These are phyloP conservation scores for Drosophila aff. DNA, from an alignment of 1,140 invertebrate species.

Conservation along the genomic window DNA sequence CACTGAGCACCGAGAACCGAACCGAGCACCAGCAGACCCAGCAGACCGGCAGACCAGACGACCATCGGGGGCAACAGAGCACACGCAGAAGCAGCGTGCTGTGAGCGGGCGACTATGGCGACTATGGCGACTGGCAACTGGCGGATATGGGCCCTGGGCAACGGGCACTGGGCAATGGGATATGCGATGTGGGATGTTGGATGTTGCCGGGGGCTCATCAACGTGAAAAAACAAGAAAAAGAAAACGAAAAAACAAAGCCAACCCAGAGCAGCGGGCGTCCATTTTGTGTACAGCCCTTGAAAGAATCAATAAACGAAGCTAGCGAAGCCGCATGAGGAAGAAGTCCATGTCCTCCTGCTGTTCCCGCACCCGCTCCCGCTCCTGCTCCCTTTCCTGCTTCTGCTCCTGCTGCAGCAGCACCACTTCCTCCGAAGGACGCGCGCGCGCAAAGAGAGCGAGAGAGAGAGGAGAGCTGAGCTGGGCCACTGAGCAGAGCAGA, in stretches of 20 bases:
- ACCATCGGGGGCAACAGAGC: slow-evolving; percentile 45
- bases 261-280: slow-evolving; percentile 52
- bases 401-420: slow-evolving; percentile 13
- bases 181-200: slow-evolving; percentile 33
- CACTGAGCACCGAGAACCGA: slow-evolving; percentile 43
- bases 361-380: slow-evolving; percentile 4
- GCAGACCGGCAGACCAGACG: slow-evolving; percentile 25
- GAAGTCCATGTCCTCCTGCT: slow-evolving; percentile 37
- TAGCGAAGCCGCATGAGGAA: slow-evolving; percentile 49
- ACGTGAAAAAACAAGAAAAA: slow-evolving; percentile 13
- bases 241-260: slow-evolving; percentile 1
- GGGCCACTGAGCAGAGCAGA: slow-evolving; percentile 10
- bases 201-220: slow-evolving; percentile 69
- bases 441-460: slow-evolving; percentile 49
- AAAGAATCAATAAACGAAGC: slow-evolving; percentile 66
- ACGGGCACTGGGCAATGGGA: slow-evolving; percentile 8
- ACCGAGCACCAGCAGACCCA: slow-evolving; percentile 46
- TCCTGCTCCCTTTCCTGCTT: neutral
- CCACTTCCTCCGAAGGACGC: slow-evolving; percentile 31
- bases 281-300: slow-evolving; percentile 65
- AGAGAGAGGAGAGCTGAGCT: slow-evolving; percentile 17
- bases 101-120: slow-evolving; percentile 44
- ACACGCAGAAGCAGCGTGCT: slow-evolving; percentile 68
- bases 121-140: slow-evolving; percentile 32
- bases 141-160: slow-evolving; percentile 27